Conservation (phyloP, 2,888 invertebrate genomes). For the Trissoscelio sp. region DNA sequence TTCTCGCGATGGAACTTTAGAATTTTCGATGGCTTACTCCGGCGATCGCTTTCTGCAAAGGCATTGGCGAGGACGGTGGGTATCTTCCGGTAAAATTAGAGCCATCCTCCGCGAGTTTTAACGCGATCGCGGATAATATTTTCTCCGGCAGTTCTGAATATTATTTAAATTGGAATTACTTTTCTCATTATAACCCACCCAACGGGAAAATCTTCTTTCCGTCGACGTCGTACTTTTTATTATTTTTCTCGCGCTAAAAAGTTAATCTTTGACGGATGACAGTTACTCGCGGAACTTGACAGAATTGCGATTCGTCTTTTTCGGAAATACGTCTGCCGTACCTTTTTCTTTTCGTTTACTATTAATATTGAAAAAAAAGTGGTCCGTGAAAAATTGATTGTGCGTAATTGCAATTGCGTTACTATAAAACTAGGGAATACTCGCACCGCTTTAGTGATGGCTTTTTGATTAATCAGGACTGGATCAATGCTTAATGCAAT, state of each 20-base stretch:
- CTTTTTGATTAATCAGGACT: slow-evolving; percentile 45
- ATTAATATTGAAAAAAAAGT: slow-evolving; percentile 16
- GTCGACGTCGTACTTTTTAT: slow-evolving; percentile 77
- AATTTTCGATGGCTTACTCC: slow-evolving; percentile 61
- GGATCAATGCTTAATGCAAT: slow-evolving; percentile 41
- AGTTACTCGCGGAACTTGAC: slow-evolving; percentile 68
- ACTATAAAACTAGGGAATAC: slow-evolving; percentile 5
- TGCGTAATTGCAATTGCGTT: background rate
- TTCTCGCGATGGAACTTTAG: slow-evolving; percentile 52
- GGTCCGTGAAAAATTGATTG: slow-evolving; percentile 1
- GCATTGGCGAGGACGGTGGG: slow-evolving; percentile 22
- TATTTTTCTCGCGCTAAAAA: slow-evolving; percentile 76
- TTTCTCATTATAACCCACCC: slow-evolving; percentile 83
- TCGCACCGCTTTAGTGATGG: slow-evolving; percentile 13
- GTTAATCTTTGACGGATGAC: slow-evolving; percentile 81
- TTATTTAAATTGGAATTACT: slow-evolving; percentile 83
- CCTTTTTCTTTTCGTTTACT: background rate
- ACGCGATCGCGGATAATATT: slow-evolving; percentile 79
- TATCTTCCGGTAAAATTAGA: slow-evolving; percentile 73
- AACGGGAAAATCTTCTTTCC: slow-evolving; percentile 81
- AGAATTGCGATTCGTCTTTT: slow-evolving; percentile 45
- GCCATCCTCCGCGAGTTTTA: slow-evolving; percentile 72
- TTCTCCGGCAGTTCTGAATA: slow-evolving; percentile 78
- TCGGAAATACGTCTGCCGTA: too few relatives aligned
- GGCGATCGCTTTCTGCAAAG: slow-evolving; percentile 50